Base-by-base conservation (phyloP, 2,113 vertebrate genomes). In the Telmatochromis sp. region DNA sequence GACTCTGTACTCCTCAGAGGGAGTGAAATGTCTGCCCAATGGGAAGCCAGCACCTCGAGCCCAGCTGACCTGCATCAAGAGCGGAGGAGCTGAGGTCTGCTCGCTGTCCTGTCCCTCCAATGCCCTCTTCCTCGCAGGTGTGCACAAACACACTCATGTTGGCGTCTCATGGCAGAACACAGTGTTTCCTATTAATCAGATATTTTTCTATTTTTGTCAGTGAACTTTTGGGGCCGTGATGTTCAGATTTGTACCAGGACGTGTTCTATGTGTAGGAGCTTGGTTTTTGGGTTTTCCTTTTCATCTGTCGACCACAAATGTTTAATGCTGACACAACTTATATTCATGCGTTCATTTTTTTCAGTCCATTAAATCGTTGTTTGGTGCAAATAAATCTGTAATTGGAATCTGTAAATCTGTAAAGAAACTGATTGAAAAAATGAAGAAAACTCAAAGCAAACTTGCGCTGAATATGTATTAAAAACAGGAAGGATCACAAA, bases 121-220 rank as follows among this genome's bases (percentile, higher is more conserved):
- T 7, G 97, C 98, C 1, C 97, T 97, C 65, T 99, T 98, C 91
- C 55, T 96, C 19, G 97, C 98, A 97, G 98, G 98, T 99, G 94
- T n/a, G 78, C 50, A 28, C 71, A 60, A 10, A 73, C 65, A 58
- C 60, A 53, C 21, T n/a, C 51, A 31, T 14, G 31, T 13, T 40
- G 21, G n/a, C 14, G 17, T 21, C 17, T 40, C 14, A 31, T 78
- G 2, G 60, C 60, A 37, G 31, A 37, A 65, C n/a, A 23, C 10
- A 65, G 10, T 65, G 31, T n/a, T n/a, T 35, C 6, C 60, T n/a
- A 35, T 65, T 35, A 35, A 65, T 35, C 60, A 23, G 23, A 23
- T 23, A 23, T 23, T 23, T 23, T 23, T 23, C 3, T 23, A 11
- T 12, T n/a, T n/a, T 63, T 63, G 60, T 35, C 60, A 2, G 31